Base-by-base conservation (phyloP, 2,797 vertebrate species). In the Sternarchorhynchus goeldii region DNA sequence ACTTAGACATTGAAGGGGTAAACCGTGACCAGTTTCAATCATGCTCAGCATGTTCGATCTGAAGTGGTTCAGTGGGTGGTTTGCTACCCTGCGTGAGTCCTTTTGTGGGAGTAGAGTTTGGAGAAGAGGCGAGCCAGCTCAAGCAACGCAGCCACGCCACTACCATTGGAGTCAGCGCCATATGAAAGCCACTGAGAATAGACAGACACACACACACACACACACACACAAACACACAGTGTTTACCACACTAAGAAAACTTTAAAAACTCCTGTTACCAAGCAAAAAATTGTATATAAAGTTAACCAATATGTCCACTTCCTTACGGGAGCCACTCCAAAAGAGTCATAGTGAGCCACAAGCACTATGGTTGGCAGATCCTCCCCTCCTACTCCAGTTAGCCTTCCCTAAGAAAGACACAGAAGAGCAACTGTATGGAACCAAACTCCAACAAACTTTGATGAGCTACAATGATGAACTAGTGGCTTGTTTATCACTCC, bases 51-150 rank as follows among this genome's bases (percentile, higher is more conserved):
- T 12, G 12, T 12, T 2, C 14, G 45, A 2, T 14, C 41, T 12
- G 41, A 45, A 12, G 1, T 50, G 45, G 10, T 50, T 50, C 1
- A 2, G 32, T 59, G 34, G 31, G 17, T 64, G 50, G n/a, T 36
- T 31, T 25, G 70, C 94, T 94, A 99, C 97, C 94, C 96, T 0
- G 97, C 97, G 0, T 98, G 98, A 6, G 98, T 99, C 78, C 98
- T 95, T 84, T 98, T 97, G 89, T 98, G 97, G 17, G 96, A 99
- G 87, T 99, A 99, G 50, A 99, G 95, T 60, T 95, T 92, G 0
- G 98, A 99, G 89, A 99, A 99, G 63, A 99, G 96, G 16, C 98
- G 94, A 17, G 97, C 96, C 29, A 99, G 92, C 86, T 99, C 98
- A 65, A 99, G 88, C 5, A 99, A 89, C 87, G 98, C 93, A 0